Percentiles rank a stretch among this genome's conserved stretches.
phyloP scores from a whole-genome alignment of 2,888 invertebrate genomes.

The Campoplex nolae region DNA sequence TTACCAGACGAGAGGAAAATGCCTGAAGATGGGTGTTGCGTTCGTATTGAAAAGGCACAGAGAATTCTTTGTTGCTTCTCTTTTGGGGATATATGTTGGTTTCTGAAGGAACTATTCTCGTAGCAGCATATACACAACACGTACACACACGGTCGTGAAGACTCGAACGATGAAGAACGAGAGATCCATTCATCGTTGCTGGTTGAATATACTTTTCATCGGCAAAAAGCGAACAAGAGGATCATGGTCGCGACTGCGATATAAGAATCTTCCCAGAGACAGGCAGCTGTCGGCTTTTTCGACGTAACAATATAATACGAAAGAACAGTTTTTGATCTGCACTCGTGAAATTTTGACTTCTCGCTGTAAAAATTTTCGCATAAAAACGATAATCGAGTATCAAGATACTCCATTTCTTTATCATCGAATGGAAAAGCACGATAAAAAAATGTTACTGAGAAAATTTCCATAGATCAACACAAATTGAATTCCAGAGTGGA shows the following conservation, averaged over 20 bases:
- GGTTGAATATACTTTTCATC: slow-evolving; percentile 27
- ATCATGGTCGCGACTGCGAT: slow-evolving; percentile 49
- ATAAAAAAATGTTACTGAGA: background rate
- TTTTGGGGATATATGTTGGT: slow-evolving; percentile 44
- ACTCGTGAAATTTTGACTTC: slow-evolving; percentile 22
- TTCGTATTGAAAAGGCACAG: slow-evolving; percentile 51
- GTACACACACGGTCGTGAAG: background rate
- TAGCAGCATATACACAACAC: slow-evolving; percentile 15
- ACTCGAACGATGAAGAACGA: slow-evolving; percentile 49
- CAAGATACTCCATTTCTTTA: background rate
- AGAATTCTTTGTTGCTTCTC: slow-evolving; percentile 73
- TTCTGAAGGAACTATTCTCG: slow-evolving; percentile 17
- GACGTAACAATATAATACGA: slow-evolving; percentile 39
- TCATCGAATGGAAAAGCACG: background rate
- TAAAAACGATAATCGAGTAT: background rate
- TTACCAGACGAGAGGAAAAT: slow-evolving; percentile 49
- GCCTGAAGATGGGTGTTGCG: slow-evolving; percentile 41
- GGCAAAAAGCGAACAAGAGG: slow-evolving; percentile 58
- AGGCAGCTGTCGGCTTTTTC: slow-evolving; percentile 42
- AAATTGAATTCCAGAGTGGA: no score
- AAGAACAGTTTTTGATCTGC: slow-evolving; percentile 20
- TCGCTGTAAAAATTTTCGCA: slow-evolving; percentile 2
- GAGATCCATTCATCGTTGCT: slow-evolving; percentile 68
- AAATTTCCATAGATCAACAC: no score
- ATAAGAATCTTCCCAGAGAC: slow-evolving; percentile 46